A percentile compares a stretch with the other conserved stretches of the same genome.
Evolutionary conservation across 2,888 invertebrate species (phyloP).

Genomic region (Cheilosia impressa): DNA sequence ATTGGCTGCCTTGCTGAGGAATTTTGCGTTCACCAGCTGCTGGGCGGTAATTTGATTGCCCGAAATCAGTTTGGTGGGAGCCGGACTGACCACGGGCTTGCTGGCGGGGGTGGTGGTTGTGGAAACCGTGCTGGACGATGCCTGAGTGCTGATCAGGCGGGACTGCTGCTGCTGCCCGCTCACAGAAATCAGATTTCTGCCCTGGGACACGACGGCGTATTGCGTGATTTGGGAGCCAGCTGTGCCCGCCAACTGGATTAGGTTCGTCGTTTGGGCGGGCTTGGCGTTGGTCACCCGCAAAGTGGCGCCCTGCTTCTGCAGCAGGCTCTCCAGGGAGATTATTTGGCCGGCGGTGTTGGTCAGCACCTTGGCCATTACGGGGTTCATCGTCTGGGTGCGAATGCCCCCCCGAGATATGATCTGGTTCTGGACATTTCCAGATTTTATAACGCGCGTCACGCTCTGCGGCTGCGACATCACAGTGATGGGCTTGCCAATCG

Average conservation of each 20-base stretch:
- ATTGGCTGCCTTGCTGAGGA: slow-evolving; percentile 81
- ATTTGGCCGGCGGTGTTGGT: slow-evolving; percentile 86
- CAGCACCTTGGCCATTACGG: slow-evolving; percentile 89
- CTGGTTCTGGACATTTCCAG: slow-evolving; percentile 63
- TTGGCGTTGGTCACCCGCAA: slow-evolving; percentile 84
- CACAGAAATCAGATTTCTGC: slow-evolving; percentile 83
- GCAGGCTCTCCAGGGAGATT: slow-evolving; percentile 81
- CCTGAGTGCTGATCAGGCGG: slow-evolving; percentile 79
- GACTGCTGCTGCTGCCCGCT: slow-evolving; percentile 77
- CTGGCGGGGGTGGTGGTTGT: slow-evolving; percentile 67
- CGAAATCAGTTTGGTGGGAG: slow-evolving; percentile 75
- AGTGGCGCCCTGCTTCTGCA: slow-evolving; percentile 82
- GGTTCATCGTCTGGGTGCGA: slow-evolving; percentile 78
- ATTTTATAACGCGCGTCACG: slow-evolving; percentile 77
- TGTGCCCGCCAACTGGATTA: slow-evolving; percentile 84
- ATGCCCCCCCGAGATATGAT: slow-evolving; percentile 65
- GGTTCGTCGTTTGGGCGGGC: slow-evolving; percentile 83
- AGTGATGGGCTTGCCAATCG: slow-evolving; percentile 65
- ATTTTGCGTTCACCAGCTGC: slow-evolving; percentile 84
- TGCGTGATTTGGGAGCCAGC: slow-evolving; percentile 82
- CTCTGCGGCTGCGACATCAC: slow-evolving; percentile 74
- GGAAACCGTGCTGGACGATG: slow-evolving; percentile 61
- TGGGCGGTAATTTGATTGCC: slow-evolving; percentile 79
- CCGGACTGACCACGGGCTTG: slow-evolving; percentile 63
- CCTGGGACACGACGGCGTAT: slow-evolving; percentile 85